Evolutionary conservation across 2,797 vertebrate genomes (phyloP).

Genomic region (Chiroxiphia lanceolata): DNA sequence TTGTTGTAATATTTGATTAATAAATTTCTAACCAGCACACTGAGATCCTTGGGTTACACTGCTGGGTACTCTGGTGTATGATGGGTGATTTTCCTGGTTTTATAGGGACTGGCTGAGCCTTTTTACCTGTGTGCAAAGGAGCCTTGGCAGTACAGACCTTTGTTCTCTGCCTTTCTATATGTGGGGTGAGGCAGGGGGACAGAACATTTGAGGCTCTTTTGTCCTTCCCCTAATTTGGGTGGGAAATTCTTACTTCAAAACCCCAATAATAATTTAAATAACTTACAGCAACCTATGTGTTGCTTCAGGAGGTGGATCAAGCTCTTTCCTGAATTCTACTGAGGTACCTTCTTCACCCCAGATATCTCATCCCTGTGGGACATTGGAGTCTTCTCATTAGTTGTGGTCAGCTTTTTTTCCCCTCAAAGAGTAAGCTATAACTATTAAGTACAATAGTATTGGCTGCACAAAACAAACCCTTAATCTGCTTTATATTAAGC

Average conservation of each 20-base stretch:
- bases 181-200: background rate
- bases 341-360: background rate
- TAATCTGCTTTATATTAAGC: conserved; percentile 56
- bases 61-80: accelerated
- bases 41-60: background rate
- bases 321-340: background rate
- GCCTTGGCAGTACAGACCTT: background rate
- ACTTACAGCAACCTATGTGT: background rate
- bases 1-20: background rate
- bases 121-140: background rate
- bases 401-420: background rate
- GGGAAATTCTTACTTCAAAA: background rate
- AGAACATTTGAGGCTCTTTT: background rate
- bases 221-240: background rate
- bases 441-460: background rate
- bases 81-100: background rate
- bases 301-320: background rate
- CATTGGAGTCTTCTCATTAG: accelerated
- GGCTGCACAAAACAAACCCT: background rate
- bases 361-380: background rate
- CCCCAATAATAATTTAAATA: background rate
- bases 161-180: background rate
- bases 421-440: background rate
- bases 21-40: background rate
- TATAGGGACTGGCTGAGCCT: background rate